phyloP scores from a whole-genome alignment of 2,797 vertebrate genomes.

The Pristis pectinata region DNA sequence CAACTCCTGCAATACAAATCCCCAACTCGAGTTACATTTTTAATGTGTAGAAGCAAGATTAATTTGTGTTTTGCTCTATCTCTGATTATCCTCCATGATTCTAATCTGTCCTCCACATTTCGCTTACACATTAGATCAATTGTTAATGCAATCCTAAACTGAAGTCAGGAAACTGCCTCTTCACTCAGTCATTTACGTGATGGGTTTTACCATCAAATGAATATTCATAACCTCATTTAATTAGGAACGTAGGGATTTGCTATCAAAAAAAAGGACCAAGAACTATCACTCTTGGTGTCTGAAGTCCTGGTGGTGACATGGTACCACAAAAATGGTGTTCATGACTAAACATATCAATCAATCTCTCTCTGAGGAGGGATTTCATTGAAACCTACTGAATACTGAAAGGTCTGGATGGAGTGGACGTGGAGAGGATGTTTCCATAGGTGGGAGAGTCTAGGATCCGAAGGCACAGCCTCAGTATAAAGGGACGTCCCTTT shows the following conservation, averaged over 20 bases:
- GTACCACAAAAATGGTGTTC: slow-evolving; percentile 4
- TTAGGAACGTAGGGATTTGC: slow-evolving; percentile 4
- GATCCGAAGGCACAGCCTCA: no score
- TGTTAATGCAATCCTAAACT: background rate
- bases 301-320: background rate
- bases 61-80: background rate
- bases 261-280: background rate
- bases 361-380: background rate
- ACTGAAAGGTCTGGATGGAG: no score
- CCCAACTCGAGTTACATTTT: background rate
- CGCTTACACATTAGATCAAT: background rate
- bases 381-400: no score
- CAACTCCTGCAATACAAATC: background rate
- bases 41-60: background rate
- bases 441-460: no score
- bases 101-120: background rate
- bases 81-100: background rate
- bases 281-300: background rate
- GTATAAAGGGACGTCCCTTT: no score
- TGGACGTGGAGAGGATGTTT: no score
- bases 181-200: background rate
- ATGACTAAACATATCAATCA: slow-evolving; percentile 2
- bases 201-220: background rate
- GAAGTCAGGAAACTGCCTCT: background rate
- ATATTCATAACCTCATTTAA: slow-evolving; percentile 26